phyloP scores from a whole-genome alignment of 2,888 invertebrate genomes.

The Siphlonurus alternatus region DNA sequence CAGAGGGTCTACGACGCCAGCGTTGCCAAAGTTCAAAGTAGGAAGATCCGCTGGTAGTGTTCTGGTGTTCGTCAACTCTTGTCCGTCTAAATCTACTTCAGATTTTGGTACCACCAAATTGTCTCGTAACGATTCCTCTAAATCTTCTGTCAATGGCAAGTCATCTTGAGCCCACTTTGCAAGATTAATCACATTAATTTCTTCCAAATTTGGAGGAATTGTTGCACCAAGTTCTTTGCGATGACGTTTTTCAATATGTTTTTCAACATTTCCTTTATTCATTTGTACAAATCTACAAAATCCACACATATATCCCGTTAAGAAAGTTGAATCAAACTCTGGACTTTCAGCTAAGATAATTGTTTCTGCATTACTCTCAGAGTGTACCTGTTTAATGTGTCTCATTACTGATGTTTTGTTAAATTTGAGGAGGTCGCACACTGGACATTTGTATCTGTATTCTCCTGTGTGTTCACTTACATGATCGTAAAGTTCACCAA shows the following conservation, averaged over 20 bases:
- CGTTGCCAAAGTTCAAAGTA: background rate
- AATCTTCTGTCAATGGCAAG: no score
- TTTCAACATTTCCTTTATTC: conserved; percentile 37
- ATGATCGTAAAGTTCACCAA: conserved; percentile 45
- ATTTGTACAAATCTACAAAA: conserved; percentile 59
- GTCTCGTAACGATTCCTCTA: no score
- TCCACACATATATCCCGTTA: conserved; percentile 46
- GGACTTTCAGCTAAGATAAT: conserved; percentile 18
- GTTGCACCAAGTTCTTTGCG: conserved; percentile 24
- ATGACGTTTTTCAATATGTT: conserved; percentile 41
- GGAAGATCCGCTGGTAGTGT: background rate
- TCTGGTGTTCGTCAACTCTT: background rate
- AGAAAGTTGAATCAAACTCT: conserved; percentile 18
- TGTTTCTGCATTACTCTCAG: conserved; percentile 1
- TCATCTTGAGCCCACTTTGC: conserved; percentile 16
- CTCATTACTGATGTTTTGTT: conserved; percentile 10
- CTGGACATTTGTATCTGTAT: conserved; percentile 45
- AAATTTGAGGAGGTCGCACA: conserved; percentile 28
- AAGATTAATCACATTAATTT: conserved; percentile 28
- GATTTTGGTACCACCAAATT: background rate
- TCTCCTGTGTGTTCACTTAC: conserved; percentile 63
- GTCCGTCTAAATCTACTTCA: background rate
- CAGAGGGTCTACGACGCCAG: background rate
- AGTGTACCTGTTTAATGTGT: background rate
- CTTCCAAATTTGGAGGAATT: conserved; percentile 21